Percentiles rank a stretch among this genome's conserved stretches.
These are phyloP conservation scores for Bubo blakistoni DNA, from an alignment of 2,113 vertebrate species.

Conservation along the genomic window DNA sequence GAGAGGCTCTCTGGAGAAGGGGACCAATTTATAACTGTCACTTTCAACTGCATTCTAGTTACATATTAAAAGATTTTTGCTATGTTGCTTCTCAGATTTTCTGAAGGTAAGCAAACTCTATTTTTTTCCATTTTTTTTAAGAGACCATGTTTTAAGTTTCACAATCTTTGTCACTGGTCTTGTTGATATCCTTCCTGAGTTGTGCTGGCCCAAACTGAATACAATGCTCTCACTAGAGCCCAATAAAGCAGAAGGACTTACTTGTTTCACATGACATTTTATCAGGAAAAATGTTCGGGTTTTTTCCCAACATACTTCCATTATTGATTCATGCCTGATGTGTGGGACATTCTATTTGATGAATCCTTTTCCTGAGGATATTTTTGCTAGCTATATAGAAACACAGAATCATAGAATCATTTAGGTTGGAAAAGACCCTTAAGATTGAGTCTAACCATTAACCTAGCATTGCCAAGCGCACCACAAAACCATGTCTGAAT, in stretches of 20 bases:
- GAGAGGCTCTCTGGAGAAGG: neutral
- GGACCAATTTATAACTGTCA: neutral
- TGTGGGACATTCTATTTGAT: neutral
- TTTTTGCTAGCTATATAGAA: neutral
- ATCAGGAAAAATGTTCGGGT: neutral
- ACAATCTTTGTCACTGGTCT: neutral
- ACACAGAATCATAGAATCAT: neutral
- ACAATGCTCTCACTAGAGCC: neutral
- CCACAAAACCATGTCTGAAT: too few species aligned
- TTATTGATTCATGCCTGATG: neutral
- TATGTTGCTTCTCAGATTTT: neutral
- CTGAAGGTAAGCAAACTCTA: neutral
- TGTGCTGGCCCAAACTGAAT: neutral
- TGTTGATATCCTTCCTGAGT: neutral
- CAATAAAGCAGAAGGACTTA: neutral
- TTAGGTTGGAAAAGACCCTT: too few species aligned
- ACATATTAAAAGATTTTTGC: neutral
- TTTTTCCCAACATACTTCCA: neutral
- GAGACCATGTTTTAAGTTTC: neutral
- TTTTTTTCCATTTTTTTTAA: neutral
- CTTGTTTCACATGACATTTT: neutral
- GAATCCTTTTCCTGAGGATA: neutral
- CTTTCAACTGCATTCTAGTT: neutral
- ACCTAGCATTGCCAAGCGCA: too few species aligned
- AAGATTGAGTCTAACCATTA: too few species aligned